Evolutionary conservation across 30 jellyfish, hydroid and myxozoan species (phyloP).

Genomic region (Clytia hemisphaerica): DNA sequence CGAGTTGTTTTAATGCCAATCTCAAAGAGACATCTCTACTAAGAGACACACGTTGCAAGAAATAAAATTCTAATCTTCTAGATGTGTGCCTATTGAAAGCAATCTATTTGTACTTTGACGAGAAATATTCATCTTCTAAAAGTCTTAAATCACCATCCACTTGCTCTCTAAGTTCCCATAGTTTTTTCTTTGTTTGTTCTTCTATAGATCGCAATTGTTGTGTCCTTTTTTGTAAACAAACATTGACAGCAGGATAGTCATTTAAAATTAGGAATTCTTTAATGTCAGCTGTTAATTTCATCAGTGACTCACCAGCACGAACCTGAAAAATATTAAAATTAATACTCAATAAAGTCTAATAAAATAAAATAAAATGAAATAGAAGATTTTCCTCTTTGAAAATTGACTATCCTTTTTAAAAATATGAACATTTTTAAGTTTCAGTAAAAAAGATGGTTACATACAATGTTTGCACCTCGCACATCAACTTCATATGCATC

Average conservation of each 20-base stretch:
- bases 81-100: no score
- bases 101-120: conserved; percentile 21
- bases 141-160: conserved; percentile 40
- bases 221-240: conserved; percentile 39
- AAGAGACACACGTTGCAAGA: no score
- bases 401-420: neutral
- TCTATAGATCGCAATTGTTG: conserved; percentile 32
- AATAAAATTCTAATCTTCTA: no score
- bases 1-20: no score
- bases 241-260: conserved; percentile 76
- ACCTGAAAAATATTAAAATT: conserved; percentile 39
- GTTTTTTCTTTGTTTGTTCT: conserved; percentile 50
- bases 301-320: conserved; percentile 85
- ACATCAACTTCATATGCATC: conserved; percentile 80
- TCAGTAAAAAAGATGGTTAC: conserved; percentile 1
- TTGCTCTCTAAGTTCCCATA: conserved; percentile 35
- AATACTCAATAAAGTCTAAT: neutral
- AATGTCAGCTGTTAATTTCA: conserved; percentile 74
- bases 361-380: neutral
- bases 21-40: no score
- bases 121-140: conserved; percentile 44
- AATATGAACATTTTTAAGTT: no score
- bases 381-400: neutral
- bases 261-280: conserved; percentile 73
- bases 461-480: conserved; percentile 77